Conservation (phyloP, 1,140 invertebrate genomes). For the Cotesia chilonis region DNA sequence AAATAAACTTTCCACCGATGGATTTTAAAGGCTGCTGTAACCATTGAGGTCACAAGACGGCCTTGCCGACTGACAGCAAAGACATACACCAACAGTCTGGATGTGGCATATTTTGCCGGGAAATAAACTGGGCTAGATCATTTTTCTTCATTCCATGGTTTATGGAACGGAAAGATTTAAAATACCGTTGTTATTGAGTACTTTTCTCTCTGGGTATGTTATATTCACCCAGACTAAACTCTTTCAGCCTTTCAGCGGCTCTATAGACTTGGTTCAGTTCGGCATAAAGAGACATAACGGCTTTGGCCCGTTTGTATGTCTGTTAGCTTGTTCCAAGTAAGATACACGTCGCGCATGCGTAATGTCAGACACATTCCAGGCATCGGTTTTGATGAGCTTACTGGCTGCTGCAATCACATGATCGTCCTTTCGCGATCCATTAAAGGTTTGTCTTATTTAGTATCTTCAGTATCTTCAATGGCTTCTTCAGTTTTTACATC, state of each 20-base stretch:
- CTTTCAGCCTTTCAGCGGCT: conserved; percentile 37
- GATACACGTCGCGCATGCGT: conserved; percentile 64
- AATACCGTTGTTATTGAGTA: neutral
- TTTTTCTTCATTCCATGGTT: neutral
- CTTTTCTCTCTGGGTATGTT: no score
- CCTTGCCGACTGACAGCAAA: conserved; percentile 38
- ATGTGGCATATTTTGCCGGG: neutral
- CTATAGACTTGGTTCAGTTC: conserved; percentile 42
- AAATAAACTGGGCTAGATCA: no score
- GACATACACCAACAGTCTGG: neutral
- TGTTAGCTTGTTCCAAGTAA: conserved; percentile 62
- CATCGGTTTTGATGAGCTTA: conserved; percentile 47
- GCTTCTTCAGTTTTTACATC: neutral
- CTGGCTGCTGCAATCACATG: conserved; percentile 13
- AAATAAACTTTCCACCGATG: neutral
- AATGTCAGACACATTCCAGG: conserved; percentile 62
- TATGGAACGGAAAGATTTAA: conserved; percentile 9
- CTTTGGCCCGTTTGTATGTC: conserved; percentile 47
- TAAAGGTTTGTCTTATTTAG: conserved; percentile 12
- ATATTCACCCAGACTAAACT: neutral
- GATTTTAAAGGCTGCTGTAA: neutral
- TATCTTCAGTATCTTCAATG: neutral
- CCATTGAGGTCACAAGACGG: conserved; percentile 41
- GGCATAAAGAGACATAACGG: conserved; percentile 56
- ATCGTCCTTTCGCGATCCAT: neutral